A percentile compares a stretch with the other conserved stretches of the same genome.
Conservation (phyloP, 2,113 vertebrate genomes). For the Glaucidium brasilianum region DNA sequence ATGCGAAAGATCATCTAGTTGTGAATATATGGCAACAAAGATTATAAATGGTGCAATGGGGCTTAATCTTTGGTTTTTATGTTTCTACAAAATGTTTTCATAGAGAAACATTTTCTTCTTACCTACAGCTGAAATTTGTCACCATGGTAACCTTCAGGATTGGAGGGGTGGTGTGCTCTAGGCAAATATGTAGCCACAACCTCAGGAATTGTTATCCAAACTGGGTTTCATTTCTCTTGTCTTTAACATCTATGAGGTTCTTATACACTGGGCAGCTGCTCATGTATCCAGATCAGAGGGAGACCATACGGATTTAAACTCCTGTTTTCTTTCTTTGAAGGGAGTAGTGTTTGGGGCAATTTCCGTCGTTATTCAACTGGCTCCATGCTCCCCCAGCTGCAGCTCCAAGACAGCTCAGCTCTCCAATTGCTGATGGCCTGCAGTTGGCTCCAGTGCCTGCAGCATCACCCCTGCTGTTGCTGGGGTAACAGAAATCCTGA, state of each 20-base stretch:
- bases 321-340: not conserved
- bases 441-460: fast-evolving
- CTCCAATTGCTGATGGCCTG: not conserved
- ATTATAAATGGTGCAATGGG: not conserved
- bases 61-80: constrained; percentile 54
- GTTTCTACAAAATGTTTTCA: constrained; percentile 58
- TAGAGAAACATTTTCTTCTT: constrained; percentile 48
- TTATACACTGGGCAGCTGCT: not conserved
- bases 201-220: constrained; percentile 15
- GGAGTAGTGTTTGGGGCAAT: not conserved
- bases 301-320: not conserved
- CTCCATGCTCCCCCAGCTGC: not conserved
- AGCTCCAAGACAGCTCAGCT: not conserved
- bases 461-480: not conserved
- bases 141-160: constrained; percentile 59
- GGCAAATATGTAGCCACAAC: not conserved
- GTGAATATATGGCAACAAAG: constrained; percentile 19
- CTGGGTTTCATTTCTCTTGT: not conserved
- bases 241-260: not conserved
- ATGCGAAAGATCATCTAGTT: not conserved
- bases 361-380: not conserved
- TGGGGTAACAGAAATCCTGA: not conserved
- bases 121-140: constrained; percentile 62
- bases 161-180: constrained; percentile 37
- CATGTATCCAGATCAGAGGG: not conserved